Evolutionary conservation across 2,113 vertebrate genomes (phyloP), one percentile per base, ranked within the genome.

Genomic region (Corythornis cristatus): DNA sequence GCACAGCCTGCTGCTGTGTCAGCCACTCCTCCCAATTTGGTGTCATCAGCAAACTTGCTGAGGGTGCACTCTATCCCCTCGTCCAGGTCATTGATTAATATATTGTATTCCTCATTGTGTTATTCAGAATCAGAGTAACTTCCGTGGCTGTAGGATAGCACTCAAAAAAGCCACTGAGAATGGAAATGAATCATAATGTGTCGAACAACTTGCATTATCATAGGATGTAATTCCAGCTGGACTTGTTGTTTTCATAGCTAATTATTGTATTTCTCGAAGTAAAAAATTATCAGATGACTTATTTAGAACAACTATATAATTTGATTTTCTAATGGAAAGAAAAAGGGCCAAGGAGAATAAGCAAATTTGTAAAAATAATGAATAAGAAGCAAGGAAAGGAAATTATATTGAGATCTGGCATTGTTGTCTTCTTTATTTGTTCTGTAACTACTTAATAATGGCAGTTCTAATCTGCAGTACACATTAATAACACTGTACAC

Each of bases 171-270:
- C 6, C 6, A 23, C 22, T 73, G 81, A 73, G 60, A 87, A 48
- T 40, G 14, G 53, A 74, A 72, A 66, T 12, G 11, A 90, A 90
- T 67, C 54, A 89, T 33, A 79, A 26, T 15, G 15, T 16, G 8
- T 20, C 4, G 21, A 77, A 26, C 9, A 45, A 80, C 76, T 82
- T 72, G 57, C 21, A 56, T 21, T 17, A 35, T 70, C 43, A 75
- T 35, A 85, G 31, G 35, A 42, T 92, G 31, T n/a, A 83, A 78
- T 64, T 76, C 48, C 64, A 91, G 33, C 40, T 87, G 22, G 35
- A 88, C 64, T 93, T 93, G 25, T 93, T 93, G 28, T 65, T 57
- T 91, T 93, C 17, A 16, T 56, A 86, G 33, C 21, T 88, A 92
- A 91, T 86, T 89, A 43, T 19, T 83, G 45, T 43, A 71, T 37